Conservation (phyloP, 2,888 invertebrate genomes). For the Eulithis testata region DNA sequence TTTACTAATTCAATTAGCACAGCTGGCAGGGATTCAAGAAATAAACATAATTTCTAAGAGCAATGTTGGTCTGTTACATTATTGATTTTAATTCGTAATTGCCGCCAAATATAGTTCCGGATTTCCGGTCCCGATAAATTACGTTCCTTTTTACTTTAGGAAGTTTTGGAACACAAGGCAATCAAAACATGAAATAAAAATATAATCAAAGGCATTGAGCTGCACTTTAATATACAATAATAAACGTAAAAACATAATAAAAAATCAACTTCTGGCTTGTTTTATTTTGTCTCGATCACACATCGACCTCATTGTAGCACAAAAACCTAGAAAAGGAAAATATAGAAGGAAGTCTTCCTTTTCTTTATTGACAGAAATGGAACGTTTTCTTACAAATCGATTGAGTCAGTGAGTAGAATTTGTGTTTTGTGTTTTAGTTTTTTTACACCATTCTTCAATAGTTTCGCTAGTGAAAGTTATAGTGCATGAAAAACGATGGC, state of each 20-base stretch:
- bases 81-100: slow-evolving; percentile 55
- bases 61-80: slow-evolving; percentile 36
- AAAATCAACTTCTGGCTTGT: too few relatives aligned
- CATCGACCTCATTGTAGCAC: too few relatives aligned
- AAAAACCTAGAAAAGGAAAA: too few relatives aligned
- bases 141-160: slow-evolving; percentile 11
- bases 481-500: slow-evolving; percentile 57
- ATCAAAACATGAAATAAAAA: too few relatives aligned
- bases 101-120: slow-evolving; percentile 47
- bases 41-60: slow-evolving; percentile 1
- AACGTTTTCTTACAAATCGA: slow-evolving; percentile 53
- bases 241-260: too few relatives aligned
- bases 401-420: slow-evolving; percentile 48
- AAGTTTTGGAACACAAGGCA: too few relatives aligned
- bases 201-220: too few relatives aligned
- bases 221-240: too few relatives aligned
- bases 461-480: slow-evolving; percentile 35
- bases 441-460: slow-evolving; percentile 27
- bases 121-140: slow-evolving; percentile 32
- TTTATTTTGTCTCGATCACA: too few relatives aligned
- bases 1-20: slow-evolving; percentile 42
- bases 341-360: neutral
- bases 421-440: slow-evolving; percentile 50
- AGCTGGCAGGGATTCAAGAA: slow-evolving; percentile 31
- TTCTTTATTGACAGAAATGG: slow-evolving; percentile 30